Conservation (phyloP, 2,113 vertebrate genomes). For the Mystacornis crossleyi region DNA sequence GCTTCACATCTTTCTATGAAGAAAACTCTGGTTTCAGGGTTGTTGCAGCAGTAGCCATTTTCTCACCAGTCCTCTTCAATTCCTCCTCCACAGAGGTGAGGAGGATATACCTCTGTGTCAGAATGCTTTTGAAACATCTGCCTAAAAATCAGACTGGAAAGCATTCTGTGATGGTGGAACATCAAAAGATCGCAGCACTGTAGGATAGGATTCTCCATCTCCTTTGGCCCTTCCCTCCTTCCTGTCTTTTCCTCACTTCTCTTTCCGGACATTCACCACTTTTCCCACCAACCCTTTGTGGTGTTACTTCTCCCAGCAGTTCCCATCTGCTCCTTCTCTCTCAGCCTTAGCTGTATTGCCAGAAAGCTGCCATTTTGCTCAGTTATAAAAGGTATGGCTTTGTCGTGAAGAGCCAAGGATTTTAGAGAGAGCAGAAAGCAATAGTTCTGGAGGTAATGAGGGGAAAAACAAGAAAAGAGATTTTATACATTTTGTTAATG, state of each 20-base stretch:
- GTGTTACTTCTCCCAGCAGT: neutral
- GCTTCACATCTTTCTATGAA: neutral
- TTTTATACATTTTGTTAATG: neutral
- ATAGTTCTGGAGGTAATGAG: neutral
- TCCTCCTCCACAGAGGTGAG: neutral
- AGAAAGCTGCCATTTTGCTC: neutral
- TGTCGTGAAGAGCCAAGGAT: fast-evolving
- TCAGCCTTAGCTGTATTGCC: neutral
- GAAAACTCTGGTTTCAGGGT: neutral
- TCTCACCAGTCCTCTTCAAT: neutral
- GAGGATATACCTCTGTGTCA: neutral
- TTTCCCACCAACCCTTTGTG: neutral
- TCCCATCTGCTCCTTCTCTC: neutral
- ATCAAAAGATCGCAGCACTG: fast-evolving
- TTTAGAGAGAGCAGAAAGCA: neutral
- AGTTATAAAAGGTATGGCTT: neutral
- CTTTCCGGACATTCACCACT: neutral
- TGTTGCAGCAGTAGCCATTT: neutral
- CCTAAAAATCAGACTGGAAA: neutral
- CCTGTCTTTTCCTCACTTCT: neutral
- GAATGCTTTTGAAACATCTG: neutral
- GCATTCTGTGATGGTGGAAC: neutral
- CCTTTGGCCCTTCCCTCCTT: neutral
- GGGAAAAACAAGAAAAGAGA: neutral
- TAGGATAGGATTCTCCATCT: neutral